These are phyloP conservation scores for Dicrurus megarhynchus DNA, from an alignment of 2,113 vertebrate species.

Conservation along the genomic window DNA sequence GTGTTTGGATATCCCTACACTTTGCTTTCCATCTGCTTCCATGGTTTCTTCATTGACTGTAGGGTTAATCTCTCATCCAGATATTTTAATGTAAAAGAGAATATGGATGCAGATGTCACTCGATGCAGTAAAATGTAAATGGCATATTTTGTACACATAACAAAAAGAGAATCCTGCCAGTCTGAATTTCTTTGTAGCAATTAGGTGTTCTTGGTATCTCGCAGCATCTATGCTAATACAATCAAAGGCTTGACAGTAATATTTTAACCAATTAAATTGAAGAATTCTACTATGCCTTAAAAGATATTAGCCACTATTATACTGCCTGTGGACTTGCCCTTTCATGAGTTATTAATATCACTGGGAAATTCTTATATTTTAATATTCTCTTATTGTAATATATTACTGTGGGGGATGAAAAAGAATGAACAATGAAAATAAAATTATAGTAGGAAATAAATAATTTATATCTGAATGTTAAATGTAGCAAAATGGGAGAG, in stretches of 20 bases:
- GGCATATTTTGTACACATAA: background rate
- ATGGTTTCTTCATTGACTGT: background rate
- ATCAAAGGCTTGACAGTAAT: background rate
- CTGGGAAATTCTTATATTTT: background rate
- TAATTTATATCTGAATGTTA: background rate
- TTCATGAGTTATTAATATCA: background rate
- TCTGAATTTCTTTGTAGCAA: background rate
- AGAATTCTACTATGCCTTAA: background rate
- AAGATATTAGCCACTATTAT: background rate
- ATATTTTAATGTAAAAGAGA: background rate
- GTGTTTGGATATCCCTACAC: background rate
- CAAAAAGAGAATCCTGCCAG: background rate
- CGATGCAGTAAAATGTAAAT: background rate
- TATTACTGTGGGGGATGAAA: background rate
- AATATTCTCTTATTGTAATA: background rate
- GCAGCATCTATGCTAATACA: background rate
- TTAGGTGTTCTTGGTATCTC: background rate
- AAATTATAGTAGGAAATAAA: background rate
- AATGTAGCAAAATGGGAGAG: background rate
- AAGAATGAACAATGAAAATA: background rate
- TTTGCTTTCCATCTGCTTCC: background rate
- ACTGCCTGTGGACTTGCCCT: background rate
- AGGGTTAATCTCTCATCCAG: background rate
- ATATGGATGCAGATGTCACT: background rate
- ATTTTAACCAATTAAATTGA: background rate